Conservation (phyloP, 2,113 vertebrate genomes). For the Smithornis capensis region DNA sequence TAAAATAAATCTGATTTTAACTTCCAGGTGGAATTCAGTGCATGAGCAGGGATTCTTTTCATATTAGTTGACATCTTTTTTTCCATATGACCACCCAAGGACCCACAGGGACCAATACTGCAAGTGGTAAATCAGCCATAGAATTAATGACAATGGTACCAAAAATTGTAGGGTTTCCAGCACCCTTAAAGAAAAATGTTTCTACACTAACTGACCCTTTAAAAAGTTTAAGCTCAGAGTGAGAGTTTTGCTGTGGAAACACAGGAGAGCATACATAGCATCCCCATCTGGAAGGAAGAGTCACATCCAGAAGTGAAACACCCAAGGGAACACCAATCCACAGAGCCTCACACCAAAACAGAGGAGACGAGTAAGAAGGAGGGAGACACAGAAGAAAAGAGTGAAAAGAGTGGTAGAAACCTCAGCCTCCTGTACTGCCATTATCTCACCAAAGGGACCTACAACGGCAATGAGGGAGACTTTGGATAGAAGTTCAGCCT, state of each 20-base stretch:
- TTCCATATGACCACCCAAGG: background rate
- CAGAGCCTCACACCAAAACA: rapidly evolving
- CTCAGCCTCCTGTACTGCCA: rapidly evolving
- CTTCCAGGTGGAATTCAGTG: background rate
- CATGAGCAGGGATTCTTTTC: background rate
- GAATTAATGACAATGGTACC: background rate
- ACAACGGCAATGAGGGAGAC: rapidly evolving
- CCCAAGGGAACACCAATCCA: rapidly evolving
- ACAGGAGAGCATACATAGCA: background rate
- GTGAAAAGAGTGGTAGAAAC: background rate
- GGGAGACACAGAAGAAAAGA: background rate
- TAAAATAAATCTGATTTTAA: background rate
- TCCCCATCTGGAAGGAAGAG: background rate
- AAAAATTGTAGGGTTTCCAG: background rate
- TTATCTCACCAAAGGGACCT: background rate
- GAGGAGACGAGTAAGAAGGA: background rate
- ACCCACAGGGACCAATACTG: rapidly evolving
- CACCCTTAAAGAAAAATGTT: background rate
- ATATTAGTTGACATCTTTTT: background rate
- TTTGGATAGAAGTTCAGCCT: background rate
- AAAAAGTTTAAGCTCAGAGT: background rate
- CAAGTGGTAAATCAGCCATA: background rate
- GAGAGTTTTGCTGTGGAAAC: background rate
- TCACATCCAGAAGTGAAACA: background rate
- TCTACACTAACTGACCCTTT: background rate